Percentiles rank a stretch among this genome's conserved stretches.
phyloP scores from a whole-genome alignment of 37 sponge, comb jelly and placozoan species.

The Corticium candelabrum region DNA sequence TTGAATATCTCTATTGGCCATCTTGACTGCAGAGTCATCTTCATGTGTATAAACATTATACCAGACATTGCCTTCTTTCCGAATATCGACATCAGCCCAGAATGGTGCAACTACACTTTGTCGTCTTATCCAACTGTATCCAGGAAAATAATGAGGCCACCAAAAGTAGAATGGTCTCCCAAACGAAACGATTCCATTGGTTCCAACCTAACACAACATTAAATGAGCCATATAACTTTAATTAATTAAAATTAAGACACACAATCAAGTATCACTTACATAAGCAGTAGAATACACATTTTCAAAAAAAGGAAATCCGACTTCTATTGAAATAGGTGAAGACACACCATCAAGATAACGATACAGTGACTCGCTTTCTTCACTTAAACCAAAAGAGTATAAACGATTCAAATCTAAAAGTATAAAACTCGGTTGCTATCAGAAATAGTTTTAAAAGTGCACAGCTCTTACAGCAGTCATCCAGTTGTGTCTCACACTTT shows the following conservation, averaged over 20 bases:
- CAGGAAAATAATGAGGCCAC: conserved; percentile 18
- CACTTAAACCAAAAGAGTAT: too few species aligned
- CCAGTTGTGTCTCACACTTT: too few species aligned
- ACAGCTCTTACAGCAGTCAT: too few species aligned
- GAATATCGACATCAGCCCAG: conserved; percentile 42
- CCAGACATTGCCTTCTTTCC: conserved; percentile 11
- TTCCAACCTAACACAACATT: conserved; percentile 42
- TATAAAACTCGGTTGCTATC: too few species aligned
- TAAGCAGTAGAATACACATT: conserved; percentile 11
- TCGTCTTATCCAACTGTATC: background rate
- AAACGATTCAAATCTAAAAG: too few species aligned
- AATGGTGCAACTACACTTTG: conserved; percentile 55
- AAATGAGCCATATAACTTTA: too few species aligned
- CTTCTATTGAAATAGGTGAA: conserved; percentile 11
- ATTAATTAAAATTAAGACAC: too few species aligned
- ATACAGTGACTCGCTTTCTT: too few species aligned
- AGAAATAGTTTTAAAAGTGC: too few species aligned
- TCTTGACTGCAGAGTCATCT: background rate
- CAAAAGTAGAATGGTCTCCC: background rate
- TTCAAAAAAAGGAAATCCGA: too few species aligned
- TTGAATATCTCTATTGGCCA: background rate
- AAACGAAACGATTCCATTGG: conserved; percentile 44
- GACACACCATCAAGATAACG: conserved; percentile 34
- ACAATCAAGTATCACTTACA: too few species aligned
- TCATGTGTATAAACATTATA: conserved; percentile 22